Evolutionary conservation across 2,888 invertebrate genomes (phyloP).

Genomic region (Pogonocherus hispidulus): DNA sequence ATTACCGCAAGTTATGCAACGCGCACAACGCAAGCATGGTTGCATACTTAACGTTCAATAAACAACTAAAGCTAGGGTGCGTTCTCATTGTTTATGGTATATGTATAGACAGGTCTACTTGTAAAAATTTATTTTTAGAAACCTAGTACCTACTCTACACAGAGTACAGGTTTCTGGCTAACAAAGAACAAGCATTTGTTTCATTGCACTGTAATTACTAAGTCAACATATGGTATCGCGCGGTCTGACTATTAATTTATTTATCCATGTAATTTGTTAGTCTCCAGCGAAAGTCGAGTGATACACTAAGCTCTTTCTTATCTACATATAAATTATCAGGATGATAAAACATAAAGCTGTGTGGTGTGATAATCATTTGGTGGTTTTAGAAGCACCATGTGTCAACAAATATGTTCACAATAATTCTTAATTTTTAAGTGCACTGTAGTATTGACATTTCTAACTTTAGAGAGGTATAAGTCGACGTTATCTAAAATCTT

Average conservation of each 20-base stretch:
- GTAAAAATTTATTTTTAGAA: conserved; percentile 19
- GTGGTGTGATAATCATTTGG: background rate
- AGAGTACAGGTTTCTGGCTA: background rate
- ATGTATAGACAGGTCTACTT: background rate
- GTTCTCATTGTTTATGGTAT: conserved; percentile 1
- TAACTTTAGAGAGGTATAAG: too few species aligned
- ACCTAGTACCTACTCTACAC: background rate
- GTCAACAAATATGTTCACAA: background rate
- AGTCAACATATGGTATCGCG: conserved; percentile 6
- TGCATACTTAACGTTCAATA: conserved; percentile 36
- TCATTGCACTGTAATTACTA: conserved; percentile 14
- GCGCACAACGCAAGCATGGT: conserved; percentile 36
- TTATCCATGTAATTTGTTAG: conserved; percentile 6
- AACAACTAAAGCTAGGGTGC: background rate
- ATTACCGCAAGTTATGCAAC: conserved; percentile 38
- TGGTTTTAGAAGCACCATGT: background rate
- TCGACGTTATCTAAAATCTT: background rate
- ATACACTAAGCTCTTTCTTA: background rate
- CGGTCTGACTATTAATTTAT: background rate
- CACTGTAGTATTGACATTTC: background rate
- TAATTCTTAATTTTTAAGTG: background rate
- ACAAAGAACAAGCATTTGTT: conserved; percentile 16
- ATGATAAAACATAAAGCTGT: background rate
- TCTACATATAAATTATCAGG: conserved; percentile 2
- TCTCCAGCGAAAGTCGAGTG: background rate